Evolutionary conservation across 2,888 invertebrate species (phyloP), one percentile per base, ranked within the genome.

Genomic region (Marronus borbonicus): DNA sequence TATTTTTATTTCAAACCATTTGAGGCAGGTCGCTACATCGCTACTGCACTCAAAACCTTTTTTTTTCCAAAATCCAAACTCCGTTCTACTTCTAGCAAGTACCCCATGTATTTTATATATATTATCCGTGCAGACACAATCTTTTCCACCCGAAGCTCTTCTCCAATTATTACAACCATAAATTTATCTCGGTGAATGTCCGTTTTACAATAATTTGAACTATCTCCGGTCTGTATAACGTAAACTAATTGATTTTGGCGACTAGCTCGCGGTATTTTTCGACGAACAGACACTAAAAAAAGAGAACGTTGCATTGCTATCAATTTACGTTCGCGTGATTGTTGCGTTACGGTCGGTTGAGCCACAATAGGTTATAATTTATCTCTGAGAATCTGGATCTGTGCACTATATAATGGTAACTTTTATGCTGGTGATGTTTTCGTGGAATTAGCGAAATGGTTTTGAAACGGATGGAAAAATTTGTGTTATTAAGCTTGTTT

Each of bases 181-280:
- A 66, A 66, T 66, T 31, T 39, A 39, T 66, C 44, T 8, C 14
- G 20, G 20, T 55, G 55, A 17, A 55, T 55, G 20, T 55, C 20
- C 55, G 8, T 55, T 55, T 55, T 20, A 20, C 20, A 17, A 20
- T 3, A 24, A 2, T 55, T 55, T 20, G 5, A 55, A 55, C 55
- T 5, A 10, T 55, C 17, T 55, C 55, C 4, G 5, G 7, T 12
- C 0, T 44, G 44, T 44, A 44, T 10, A 55, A 20, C 55, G 5
- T 55, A 55, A 8, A 55, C 20, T 55, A 55, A 55, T 55, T 55
- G 20, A 55, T 55, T 55, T 55, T 55, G 20, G 55, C 55, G 55
- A 20, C 20, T 20, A 24, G 8, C 5, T 20, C 17, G 17, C 17
- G 55, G 7, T 20, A 55, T 55, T 55, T 55, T 55, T 24, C 55